These are phyloP conservation scores for Sebastes minor DNA, from an alignment of 2,797 vertebrate genomes.

Conservation along the genomic window DNA sequence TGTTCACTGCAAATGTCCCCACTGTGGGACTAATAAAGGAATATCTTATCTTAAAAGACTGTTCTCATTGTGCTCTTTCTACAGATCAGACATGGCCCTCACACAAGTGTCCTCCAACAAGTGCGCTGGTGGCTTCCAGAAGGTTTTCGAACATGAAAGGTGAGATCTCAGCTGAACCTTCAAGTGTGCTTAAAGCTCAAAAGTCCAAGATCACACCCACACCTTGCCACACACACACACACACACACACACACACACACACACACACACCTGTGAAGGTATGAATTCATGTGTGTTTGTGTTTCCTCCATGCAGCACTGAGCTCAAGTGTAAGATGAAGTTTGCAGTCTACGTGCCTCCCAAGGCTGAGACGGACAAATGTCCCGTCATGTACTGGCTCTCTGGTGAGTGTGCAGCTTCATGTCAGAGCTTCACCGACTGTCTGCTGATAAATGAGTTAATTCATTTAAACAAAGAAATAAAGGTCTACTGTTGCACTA, in stretches of 20 bases:
- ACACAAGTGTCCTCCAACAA: conserved; percentile 93
- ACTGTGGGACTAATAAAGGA: too few species aligned
- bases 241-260: neutral
- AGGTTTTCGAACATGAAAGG: conserved; percentile 98
- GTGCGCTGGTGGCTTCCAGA: conserved; percentile 93
- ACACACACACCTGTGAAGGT: neutral
- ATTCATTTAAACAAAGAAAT: neutral
- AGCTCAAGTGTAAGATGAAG: conserved; percentile 96
- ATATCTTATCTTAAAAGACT: neutral
- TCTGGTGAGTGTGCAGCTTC: conserved; percentile 83
- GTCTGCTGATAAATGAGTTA: neutral
- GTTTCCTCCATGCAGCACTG: conserved; percentile 76
- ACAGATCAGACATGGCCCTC: conserved; percentile 84
- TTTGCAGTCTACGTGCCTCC: conserved; percentile 94
- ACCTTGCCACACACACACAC: neutral
- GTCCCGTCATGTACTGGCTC: conserved; percentile 94
- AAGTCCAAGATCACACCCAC: neutral
- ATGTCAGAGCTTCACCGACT: neutral
- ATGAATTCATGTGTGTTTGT: neutral
- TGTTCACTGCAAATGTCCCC: accelerated
- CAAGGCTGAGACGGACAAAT: conserved; percentile 90
- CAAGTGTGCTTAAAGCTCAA: neutral
- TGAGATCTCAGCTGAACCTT: conserved; percentile 44
- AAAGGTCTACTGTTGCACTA: neutral
- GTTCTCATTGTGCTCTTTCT: neutral